Evolutionary conservation across 2,113 vertebrate genomes (phyloP).

Genomic region (Athene cunicularia): DNA sequence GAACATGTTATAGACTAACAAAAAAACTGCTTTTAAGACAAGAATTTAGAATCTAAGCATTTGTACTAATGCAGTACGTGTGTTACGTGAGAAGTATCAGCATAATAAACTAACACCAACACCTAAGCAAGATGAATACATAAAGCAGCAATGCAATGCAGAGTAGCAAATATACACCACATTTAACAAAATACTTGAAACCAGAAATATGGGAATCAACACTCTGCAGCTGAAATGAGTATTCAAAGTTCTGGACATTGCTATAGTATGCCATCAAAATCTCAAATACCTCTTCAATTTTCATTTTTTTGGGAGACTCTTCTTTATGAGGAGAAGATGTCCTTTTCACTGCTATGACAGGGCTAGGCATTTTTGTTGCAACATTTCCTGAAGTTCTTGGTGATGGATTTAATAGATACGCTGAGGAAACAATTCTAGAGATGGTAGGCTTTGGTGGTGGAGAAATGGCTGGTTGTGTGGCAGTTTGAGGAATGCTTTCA

Average conservation of each 20-base stretch:
- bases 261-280: neutral
- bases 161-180: neutral
- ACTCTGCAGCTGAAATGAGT: neutral
- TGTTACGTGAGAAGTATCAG: neutral
- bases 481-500: conserved; percentile 83
- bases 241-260: neutral
- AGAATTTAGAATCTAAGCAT: neutral
- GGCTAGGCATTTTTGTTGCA: conserved; percentile 78
- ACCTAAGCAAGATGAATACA: neutral
- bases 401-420: conserved; percentile 76
- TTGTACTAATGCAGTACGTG: neutral
- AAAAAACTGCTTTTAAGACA: neutral
- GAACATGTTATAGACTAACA: neutral
- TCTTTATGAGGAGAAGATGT: conserved; percentile 78
- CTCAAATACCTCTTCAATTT: conserved; percentile 79
- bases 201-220: neutral
- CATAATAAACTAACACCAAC: neutral
- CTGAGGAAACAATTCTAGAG: conserved; percentile 77
- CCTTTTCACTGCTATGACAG: conserved; percentile 77
- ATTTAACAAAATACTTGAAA: neutral
- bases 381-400: conserved; percentile 77
- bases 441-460: conserved; percentile 79
- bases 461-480: conserved; percentile 76
- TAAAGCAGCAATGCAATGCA: neutral
- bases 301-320: conserved; percentile 80